Evolutionary conservation across 1,140 invertebrate genomes (phyloP), one percentile per base, ranked within the genome.

Genomic region (Drepana arcuata): DNA sequence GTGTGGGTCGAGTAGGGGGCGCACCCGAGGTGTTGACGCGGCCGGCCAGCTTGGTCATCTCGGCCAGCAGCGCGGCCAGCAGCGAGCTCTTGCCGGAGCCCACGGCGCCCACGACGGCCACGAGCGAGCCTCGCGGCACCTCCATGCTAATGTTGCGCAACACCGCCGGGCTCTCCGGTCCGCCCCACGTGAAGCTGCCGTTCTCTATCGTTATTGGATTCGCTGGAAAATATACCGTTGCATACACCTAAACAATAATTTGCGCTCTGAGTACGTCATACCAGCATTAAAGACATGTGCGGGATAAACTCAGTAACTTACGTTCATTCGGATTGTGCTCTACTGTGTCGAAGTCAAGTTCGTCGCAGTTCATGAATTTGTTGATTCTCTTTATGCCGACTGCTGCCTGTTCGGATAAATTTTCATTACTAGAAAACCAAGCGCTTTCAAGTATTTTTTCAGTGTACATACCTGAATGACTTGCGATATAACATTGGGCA

Each of bases 51-150:
- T 73, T 93, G 34, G 93, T 89, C 93, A 97, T 96, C 86, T 97
- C 94, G 14, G 95, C 95, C 1, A 97, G 85, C 27, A 95, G 83
- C 1, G 95, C 93, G 11, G 92, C 91, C 16, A 97, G 82, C 1
- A 97, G 83, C 16, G 95, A 96, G 58, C 91, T 95, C 84, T 98
- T 97, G 15, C 95, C 95, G 16, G 92, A 90, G 35, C 95, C 95
- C 1, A 97, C 95, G 27, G 88, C 88, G 16, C 95, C 95, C 18
- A 96, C 93, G 25, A 96, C 86, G 10, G 94, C 94, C 18, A 93
- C 89, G 6, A 95, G 82, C 25, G 87, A 88, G 14, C 88, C 87
- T 41, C 88, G 84, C 14, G 87, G 84, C 21, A 93, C 84, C 36
- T 86, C 74, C 16, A 95, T 47, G 78, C 91, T 93, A 40, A 95